Evolutionary conservation across 1,140 invertebrate genomes (phyloP), one percentile per base, ranked within the genome.

Genomic region (Melipona quadrifasciata): DNA sequence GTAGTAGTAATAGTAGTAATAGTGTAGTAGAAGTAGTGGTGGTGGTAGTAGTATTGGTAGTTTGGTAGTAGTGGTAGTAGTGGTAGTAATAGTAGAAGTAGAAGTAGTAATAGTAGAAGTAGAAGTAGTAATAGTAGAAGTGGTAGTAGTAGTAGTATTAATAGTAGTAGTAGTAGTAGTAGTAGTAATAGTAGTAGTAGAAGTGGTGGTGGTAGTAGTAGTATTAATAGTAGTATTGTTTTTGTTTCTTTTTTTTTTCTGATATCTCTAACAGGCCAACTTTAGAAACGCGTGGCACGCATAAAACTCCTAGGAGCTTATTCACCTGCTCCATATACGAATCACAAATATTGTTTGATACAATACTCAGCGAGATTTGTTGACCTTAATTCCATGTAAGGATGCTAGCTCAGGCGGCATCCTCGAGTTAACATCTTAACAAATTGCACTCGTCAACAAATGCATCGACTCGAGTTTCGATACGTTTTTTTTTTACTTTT

Each of bases 351-450:
- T 64, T 72, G 67, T 21, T 27, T 71, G 39, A 47, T 47, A 61
- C 4, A 31, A n/a, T 64, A 73, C 73, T 78, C 85, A 47, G 58
- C 74, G 58, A 73, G 58, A 77, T 83, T 83, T 77, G 73, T 78
- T 76, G 74, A 86, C 74, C 55, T 72, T 78, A 78, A 76, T 65
- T 82, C 57, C 80, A 73, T 58, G 55, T 86, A 72, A 86, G 80
- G 55, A 86, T 82, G 79, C 84, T 85, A 85, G 27, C 84, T 74
- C 71, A 75, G 70, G 67, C 79, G 71, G 4, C 65, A 61, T 81
- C 67, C 68, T 73, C 80, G 85, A 83, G 80, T 77, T 77, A 86
- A 76, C 85, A 77, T 77, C 74, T 78, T 73, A 72, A 86, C 81
- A 68, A 78, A 85, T 76, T 21, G 61, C 55, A 55, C 65, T 61